Evolutionary conservation across 2,888 invertebrate species (phyloP).

Genomic region (Belgica antarctica): DNA sequence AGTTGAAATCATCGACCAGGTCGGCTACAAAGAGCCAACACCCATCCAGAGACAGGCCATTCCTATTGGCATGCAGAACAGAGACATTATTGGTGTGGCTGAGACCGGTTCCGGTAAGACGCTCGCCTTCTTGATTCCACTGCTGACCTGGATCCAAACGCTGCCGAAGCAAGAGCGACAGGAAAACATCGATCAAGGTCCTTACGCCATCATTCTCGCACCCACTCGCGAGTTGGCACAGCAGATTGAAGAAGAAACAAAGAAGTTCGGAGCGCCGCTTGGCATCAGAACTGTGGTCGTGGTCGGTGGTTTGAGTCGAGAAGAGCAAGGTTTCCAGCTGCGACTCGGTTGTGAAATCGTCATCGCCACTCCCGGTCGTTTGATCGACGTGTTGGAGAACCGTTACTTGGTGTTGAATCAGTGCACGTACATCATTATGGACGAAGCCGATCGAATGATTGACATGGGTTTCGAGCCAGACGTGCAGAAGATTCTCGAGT

Average conservation of each 20-base stretch:
- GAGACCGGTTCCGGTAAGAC: slow-evolving; percentile 99
- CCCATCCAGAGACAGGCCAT: slow-evolving; percentile 99
- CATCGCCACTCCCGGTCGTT: slow-evolving; percentile 98
- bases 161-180: slow-evolving; percentile 91
- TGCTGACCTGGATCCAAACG: slow-evolving; percentile 96
- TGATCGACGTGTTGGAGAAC: slow-evolving; percentile 98
- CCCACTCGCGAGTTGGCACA: slow-evolving; percentile 99
- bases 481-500: slow-evolving; percentile 96
- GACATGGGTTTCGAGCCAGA: slow-evolving; percentile 99
- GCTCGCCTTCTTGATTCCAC: slow-evolving; percentile 93
- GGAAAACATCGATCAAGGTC: slow-evolving; percentile 91
- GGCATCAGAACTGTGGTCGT: slow-evolving; percentile 94
- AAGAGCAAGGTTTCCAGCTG: slow-evolving; percentile 96
- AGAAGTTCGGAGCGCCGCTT: slow-evolving; percentile 91
- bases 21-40: slow-evolving; percentile 97
- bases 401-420: slow-evolving; percentile 93
- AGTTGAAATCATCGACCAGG: slow-evolving; percentile 87
- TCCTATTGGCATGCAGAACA: slow-evolving; percentile 91
- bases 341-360: slow-evolving; percentile 98
- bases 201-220: slow-evolving; percentile 97
- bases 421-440: slow-evolving; percentile 95
- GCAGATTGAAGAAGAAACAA: slow-evolving; percentile 98
- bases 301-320: slow-evolving; percentile 96
- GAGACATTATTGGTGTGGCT: slow-evolving; percentile 98
- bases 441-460: slow-evolving; percentile 97